Evolutionary conservation across 2,888 invertebrate species (phyloP), one percentile per base, ranked within the genome.

Genomic region (Cryptocephalus moraei): DNA sequence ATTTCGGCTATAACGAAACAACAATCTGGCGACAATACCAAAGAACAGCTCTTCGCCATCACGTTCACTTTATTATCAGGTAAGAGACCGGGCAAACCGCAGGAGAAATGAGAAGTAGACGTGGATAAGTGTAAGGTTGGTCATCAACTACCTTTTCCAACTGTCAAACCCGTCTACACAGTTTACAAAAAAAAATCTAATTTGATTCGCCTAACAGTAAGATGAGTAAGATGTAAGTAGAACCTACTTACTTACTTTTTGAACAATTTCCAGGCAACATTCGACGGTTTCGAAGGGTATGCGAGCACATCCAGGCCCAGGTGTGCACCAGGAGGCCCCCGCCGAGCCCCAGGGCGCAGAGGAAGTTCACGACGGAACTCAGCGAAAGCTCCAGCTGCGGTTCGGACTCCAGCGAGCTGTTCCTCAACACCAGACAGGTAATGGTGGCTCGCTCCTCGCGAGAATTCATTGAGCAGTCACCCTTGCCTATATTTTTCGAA

Each of bases 41-140:
- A 81, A 60, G 86, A 86, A 59, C 81, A 82, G 57, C 72, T 94
- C 49, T 95, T 89, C 68, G 95, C 94, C 46, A 86, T 96, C 58
- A 95, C 94, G 4, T 96, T 96, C 68, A 93, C 93, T 13, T 77
- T 95, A 57, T 73, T 94, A 61, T 93, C 93, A 68, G 94, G 94
- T 92, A 70, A 73, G 49, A 22, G 22, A 22, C 22, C 22, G 2
- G n/a, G n/a, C n/a, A n/a, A n/a, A n/a, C n/a, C n/a, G n/a, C n/a
- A n/a, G n/a, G n/a, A n/a, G n/a, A n/a, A n/a, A n/a, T n/a, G n/a
- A n/a, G n/a, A n/a, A n/a, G n/a, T n/a, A n/a, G n/a, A n/a, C n/a
- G n/a, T n/a, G n/a, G n/a, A n/a, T n/a, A n/a, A n/a, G n/a, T n/a
- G n/a, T n/a, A n/a, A n/a, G n/a, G n/a, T n/a, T n/a, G n/a, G n/a